phyloP scores from a whole-genome alignment of 2,113 vertebrate genomes.

The Platysternon megacephalum region DNA sequence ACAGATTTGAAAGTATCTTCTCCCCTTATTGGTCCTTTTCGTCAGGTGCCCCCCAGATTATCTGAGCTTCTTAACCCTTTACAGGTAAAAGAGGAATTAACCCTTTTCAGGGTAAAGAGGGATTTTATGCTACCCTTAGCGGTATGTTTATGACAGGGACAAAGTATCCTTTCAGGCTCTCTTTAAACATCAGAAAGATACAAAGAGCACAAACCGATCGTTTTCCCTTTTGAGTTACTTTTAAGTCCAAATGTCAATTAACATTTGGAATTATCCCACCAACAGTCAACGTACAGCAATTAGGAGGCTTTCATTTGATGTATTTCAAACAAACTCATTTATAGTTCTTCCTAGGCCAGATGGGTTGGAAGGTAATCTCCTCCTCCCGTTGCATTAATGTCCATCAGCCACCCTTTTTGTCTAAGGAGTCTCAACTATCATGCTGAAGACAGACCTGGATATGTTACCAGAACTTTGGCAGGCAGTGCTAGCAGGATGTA shows the following conservation, averaged over 20 bases:
- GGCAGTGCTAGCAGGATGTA: not conserved
- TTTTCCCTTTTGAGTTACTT: not conserved
- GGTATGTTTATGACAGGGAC: not conserved
- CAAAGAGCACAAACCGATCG: not conserved
- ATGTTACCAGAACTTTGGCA: not conserved
- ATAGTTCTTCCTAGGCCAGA: not conserved
- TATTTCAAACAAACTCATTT: not conserved
- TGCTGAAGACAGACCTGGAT: not conserved
- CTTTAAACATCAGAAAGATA: not conserved
- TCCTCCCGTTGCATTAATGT: not conserved
- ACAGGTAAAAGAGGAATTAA: too few relatives aligned
- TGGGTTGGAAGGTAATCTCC: not conserved
- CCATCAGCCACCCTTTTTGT: not conserved
- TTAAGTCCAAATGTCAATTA: slow-evolving; percentile 29
- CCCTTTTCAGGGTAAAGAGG: too few relatives aligned
- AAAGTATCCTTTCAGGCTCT: slow-evolving; percentile 4
- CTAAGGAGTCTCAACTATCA: not conserved
- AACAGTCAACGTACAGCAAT: not conserved
- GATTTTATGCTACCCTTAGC: too few relatives aligned
- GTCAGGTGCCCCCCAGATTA: too few relatives aligned
- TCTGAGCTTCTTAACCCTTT: too few relatives aligned
- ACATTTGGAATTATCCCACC: not conserved
- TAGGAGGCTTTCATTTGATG: not conserved
- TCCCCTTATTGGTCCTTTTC: too few relatives aligned
- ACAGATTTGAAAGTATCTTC: too few relatives aligned